Evolutionary conservation across 2,888 invertebrate genomes (phyloP).

Genomic region (Chelonus formosanus): DNA sequence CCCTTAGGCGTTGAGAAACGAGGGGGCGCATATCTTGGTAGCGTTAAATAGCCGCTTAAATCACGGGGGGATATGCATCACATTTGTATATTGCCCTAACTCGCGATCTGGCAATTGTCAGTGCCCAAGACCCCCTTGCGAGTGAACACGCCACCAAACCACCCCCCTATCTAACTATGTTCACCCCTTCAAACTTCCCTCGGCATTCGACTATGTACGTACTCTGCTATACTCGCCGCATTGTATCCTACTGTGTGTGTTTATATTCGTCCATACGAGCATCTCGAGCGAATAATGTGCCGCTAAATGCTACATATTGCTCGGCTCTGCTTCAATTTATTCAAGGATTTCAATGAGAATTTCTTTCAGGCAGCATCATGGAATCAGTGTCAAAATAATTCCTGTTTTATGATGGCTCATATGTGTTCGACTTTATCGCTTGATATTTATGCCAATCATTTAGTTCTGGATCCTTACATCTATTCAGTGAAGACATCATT

Average conservation of each 20-base stretch:
- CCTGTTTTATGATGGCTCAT: slow-evolving; percentile 17
- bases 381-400: slow-evolving; percentile 39
- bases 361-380: slow-evolving; percentile 30
- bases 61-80: slow-evolving; percentile 31
- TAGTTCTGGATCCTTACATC: too few species aligned
- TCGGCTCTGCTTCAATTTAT: slow-evolving; percentile 59
- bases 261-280: slow-evolving; percentile 31
- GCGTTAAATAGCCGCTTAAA: slow-evolving; percentile 41
- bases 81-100: slow-evolving; percentile 22
- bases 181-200: slow-evolving; percentile 27
- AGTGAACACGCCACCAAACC: slow-evolving; percentile 40
- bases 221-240: slow-evolving; percentile 15
- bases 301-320: slow-evolving; percentile 65
- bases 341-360: slow-evolving; percentile 45
- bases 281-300: slow-evolving; percentile 41
- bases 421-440: background rate
- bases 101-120: slow-evolving; percentile 28
- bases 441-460: too few species aligned
- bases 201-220: slow-evolving; percentile 31
- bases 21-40: slow-evolving; percentile 32
- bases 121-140: background rate
- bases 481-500: too few species aligned
- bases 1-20: slow-evolving; percentile 15
- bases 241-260: slow-evolving; percentile 29
- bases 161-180: slow-evolving; percentile 38